Conservation (phyloP, 2,797 vertebrate species). For the Huso huso region DNA sequence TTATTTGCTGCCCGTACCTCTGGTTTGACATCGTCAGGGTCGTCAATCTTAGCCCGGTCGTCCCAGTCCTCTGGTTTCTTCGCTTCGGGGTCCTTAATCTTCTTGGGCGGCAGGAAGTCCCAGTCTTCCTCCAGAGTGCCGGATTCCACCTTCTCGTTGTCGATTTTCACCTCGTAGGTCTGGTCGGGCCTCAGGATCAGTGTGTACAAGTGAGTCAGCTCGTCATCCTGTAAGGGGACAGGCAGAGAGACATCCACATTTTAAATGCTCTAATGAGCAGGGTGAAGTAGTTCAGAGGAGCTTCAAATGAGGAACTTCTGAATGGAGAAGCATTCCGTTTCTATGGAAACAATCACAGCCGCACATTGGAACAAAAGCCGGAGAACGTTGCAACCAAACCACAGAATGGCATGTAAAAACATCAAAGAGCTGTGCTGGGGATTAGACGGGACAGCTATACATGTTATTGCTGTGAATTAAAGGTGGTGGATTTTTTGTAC, state of each 20-base stretch:
- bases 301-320: too few species aligned
- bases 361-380: too few species aligned
- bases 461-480: too few species aligned
- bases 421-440: not conserved
- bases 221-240: constrained; percentile 63
- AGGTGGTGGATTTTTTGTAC: too few species aligned
- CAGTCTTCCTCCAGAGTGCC: constrained; percentile 81
- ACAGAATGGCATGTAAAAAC: not conserved
- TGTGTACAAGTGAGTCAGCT: constrained; percentile 79
- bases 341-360: not conserved
- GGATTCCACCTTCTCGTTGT: constrained; percentile 77
- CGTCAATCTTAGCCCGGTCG: constrained; percentile 69
- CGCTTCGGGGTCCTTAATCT: constrained; percentile 80
- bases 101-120: constrained; percentile 79
- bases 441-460: too few species aligned
- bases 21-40: constrained; percentile 73
- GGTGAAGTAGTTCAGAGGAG: too few species aligned
- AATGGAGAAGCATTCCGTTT: not conserved
- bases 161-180: constrained; percentile 82
- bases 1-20: constrained; percentile 49
- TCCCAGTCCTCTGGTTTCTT: constrained; percentile 84
- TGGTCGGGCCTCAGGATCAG: constrained; percentile 80
- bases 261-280: not conserved
- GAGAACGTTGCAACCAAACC: too few species aligned
- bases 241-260: not conserved